phyloP scores from a whole-genome alignment of 2,797 vertebrate species.

The Chromis chromis region DNA sequence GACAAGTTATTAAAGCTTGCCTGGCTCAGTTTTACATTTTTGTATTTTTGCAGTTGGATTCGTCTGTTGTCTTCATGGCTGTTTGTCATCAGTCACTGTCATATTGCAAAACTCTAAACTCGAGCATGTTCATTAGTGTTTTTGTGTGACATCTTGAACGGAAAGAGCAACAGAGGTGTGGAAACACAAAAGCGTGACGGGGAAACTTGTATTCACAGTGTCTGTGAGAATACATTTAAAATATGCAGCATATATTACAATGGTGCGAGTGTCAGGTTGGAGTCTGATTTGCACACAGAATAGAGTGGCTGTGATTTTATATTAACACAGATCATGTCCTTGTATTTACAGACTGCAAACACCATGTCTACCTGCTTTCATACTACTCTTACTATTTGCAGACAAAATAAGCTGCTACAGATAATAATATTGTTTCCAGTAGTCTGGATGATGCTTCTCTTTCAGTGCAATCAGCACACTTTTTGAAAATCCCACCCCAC shows the following conservation, averaged over 20 bases:
- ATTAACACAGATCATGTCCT: not conserved
- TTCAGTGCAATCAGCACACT: too few relatives aligned
- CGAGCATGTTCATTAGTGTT: not conserved
- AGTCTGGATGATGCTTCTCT: too few relatives aligned
- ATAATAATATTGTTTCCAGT: too few relatives aligned
- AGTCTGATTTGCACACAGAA: not conserved
- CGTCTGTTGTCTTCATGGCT: not conserved
- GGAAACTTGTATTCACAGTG: too few relatives aligned
- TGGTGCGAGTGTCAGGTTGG: not conserved
- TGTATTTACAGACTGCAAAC: conserved; percentile 1
- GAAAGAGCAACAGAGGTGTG: not conserved
- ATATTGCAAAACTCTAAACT: not conserved
- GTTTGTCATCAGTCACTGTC: not conserved
- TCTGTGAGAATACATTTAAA: not conserved
- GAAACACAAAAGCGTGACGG: not conserved
- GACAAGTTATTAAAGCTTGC: too few relatives aligned
- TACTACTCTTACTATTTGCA: not conserved
- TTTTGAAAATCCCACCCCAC: not conserved
- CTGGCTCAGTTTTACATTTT: too few relatives aligned
- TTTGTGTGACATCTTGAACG: not conserved
- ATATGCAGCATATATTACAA: not conserved
- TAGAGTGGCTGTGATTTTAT: not conserved
- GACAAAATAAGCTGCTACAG: too few relatives aligned
- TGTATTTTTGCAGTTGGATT: not conserved
- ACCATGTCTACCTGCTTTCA: not conserved